Percentiles rank a stretch among this genome's conserved stretches.
These are phyloP conservation scores for Phataginus tricuspis DNA, from an alignment of 2,797 vertebrate species.

Conservation along the genomic window DNA sequence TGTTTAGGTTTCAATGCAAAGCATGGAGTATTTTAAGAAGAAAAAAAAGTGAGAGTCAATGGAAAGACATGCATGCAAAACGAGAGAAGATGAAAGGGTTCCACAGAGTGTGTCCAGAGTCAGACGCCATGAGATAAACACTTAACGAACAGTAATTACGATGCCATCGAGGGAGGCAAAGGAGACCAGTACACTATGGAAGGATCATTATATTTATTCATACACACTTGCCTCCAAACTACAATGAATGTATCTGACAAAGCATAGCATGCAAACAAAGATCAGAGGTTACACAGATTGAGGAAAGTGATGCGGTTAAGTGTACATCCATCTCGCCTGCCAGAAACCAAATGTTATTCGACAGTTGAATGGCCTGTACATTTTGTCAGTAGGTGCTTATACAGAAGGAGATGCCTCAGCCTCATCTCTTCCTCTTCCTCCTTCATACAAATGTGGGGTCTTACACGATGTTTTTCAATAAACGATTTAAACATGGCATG, in stretches of 20 bases:
- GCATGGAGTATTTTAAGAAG: not conserved
- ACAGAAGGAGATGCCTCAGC: slow-evolving; percentile 58
- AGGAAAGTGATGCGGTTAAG: slow-evolving; percentile 68
- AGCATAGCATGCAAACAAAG: slow-evolving; percentile 86
- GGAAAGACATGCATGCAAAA: not conserved
- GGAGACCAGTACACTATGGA: slow-evolving; percentile 57
- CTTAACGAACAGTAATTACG: rapidly evolving
- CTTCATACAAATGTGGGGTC: slow-evolving; percentile 56
- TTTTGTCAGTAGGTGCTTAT: slow-evolving; percentile 50
- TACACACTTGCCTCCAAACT: slow-evolving; percentile 85
- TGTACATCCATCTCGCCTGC: slow-evolving; percentile 73
- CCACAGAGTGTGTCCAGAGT: not conserved
- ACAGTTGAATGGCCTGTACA: slow-evolving; percentile 26
- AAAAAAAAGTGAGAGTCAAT: no score
- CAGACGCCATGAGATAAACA: rapidly evolving
- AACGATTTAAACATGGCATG: slow-evolving; percentile 22
- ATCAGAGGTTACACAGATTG: slow-evolving; percentile 56
- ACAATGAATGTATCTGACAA: slow-evolving; percentile 85
- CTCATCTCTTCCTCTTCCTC: slow-evolving; percentile 47
- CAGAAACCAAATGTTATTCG: not conserved
- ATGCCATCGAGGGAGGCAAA: not conserved
- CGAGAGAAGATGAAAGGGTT: no score
- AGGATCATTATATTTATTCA: slow-evolving; percentile 85
- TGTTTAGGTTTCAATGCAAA: not conserved
- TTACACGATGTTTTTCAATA: slow-evolving; percentile 30